A percentile compares a stretch with the other conserved stretches of the same genome.
These are phyloP conservation scores for Asobara japonica DNA, from an alignment of 1,140 invertebrate species.

Conservation along the genomic window DNA sequence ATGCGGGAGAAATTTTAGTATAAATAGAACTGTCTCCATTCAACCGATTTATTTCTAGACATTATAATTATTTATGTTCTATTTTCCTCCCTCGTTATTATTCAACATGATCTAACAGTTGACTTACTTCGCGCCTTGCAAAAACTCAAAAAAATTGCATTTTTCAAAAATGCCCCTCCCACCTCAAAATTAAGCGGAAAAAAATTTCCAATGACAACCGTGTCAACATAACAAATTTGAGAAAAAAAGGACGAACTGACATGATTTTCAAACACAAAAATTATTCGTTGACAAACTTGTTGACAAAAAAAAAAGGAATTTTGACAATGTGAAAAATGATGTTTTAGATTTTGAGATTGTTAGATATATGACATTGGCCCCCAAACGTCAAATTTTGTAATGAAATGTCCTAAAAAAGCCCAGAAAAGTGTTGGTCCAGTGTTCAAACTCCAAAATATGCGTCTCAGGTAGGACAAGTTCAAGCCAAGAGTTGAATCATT, in stretches of 20 bases:
- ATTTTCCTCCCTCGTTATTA: neutral
- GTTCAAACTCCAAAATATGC: neutral
- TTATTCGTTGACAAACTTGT: too few species aligned
- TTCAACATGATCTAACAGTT: neutral
- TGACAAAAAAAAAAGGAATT: too few species aligned
- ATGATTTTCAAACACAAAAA: too few species aligned
- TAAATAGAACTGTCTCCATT: constrained; percentile 8
- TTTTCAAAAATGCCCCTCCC: too few species aligned
- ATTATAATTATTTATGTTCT: neutral
- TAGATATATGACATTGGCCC: too few species aligned
- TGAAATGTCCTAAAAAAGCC: neutral
- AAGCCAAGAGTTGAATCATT: neutral
- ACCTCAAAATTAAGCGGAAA: too few species aligned
- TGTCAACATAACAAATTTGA: too few species aligned
- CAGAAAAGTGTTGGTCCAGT: neutral
- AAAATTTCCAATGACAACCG: too few species aligned
- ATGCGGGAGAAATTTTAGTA: constrained; percentile 5
- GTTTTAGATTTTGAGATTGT: too few species aligned
- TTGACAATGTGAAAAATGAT: too few species aligned
- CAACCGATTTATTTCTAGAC: neutral
- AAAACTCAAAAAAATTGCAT: too few species aligned
- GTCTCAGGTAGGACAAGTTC: neutral
- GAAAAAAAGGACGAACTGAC: too few species aligned
- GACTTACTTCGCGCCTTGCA: neutral
- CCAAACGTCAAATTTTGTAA: neutral